phyloP scores from a whole-genome alignment of 2,113 vertebrate species.

The Centropus bengalensis region DNA sequence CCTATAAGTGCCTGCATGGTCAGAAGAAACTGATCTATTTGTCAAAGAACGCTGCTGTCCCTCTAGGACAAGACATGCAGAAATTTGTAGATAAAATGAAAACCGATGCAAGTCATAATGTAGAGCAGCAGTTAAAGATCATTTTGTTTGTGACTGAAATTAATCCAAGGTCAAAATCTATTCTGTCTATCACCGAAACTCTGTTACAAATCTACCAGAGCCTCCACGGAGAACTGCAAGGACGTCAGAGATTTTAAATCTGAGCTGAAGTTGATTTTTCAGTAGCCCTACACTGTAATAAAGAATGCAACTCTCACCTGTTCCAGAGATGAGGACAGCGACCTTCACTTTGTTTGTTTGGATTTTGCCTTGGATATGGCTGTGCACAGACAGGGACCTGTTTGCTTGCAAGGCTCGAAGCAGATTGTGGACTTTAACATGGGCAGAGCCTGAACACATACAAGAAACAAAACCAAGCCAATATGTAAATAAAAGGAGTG shows the following conservation, averaged over 20 bases:
- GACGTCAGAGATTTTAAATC: neutral
- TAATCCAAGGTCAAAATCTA: neutral
- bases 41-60: neutral
- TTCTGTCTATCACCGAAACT: neutral
- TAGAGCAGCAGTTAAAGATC: neutral
- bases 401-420: slow-evolving; percentile 66
- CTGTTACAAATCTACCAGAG: neutral
- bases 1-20: neutral
- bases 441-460: slow-evolving; percentile 61
- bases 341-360: slow-evolving; percentile 81
- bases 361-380: slow-evolving; percentile 38
- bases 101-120: neutral
- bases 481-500: neutral
- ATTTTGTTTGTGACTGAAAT: neutral
- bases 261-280: neutral
- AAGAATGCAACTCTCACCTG: slow-evolving; percentile 77
- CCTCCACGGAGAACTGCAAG: neutral
- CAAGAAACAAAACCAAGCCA: neutral
- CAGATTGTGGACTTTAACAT: slow-evolving; percentile 73
- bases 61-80: neutral
- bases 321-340: slow-evolving; percentile 94
- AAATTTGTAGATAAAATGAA: neutral
- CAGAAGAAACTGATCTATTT: neutral
- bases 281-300: neutral
- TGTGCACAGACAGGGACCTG: slow-evolving; percentile 7